A percentile compares a stretch with the other conserved stretches of the same genome.
Conservation (phyloP, 2,888 invertebrate species). For the Shargacucullia verbasci region DNA sequence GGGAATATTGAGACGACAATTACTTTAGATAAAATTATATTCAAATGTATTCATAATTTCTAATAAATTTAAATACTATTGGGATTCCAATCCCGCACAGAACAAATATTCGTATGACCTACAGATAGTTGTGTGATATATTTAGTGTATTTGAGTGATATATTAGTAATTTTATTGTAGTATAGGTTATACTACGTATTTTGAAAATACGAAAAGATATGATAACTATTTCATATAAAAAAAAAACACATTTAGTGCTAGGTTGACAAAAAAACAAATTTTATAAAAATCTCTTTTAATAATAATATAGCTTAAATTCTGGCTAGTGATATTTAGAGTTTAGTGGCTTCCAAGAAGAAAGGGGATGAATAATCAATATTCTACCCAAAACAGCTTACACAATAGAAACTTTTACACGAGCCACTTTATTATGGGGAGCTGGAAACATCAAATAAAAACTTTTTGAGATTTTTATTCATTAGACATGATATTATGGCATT, state of each 20-base stretch:
- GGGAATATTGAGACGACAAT: not conserved
- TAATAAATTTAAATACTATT: slow-evolving; percentile 9
- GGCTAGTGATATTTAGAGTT: slow-evolving; percentile 39
- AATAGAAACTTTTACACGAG: slow-evolving; percentile 54
- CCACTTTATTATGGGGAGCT: slow-evolving; percentile 54
- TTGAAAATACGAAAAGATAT: no score
- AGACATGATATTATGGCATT: slow-evolving; percentile 57
- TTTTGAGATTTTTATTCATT: slow-evolving; percentile 64
- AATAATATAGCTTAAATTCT: slow-evolving; percentile 18
- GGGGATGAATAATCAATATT: slow-evolving; percentile 52
- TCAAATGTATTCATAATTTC: slow-evolving; percentile 3
- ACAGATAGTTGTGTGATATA: no score
- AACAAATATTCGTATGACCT: no score
- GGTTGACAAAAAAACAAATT: slow-evolving; percentile 8
- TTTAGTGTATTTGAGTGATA: no score
- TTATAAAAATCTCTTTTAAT: slow-evolving; percentile 6
- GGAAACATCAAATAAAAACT: slow-evolving; percentile 62
- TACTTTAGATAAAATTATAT: not conserved
- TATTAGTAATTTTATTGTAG: no score
- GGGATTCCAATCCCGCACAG: no score
- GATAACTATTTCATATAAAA: no score
- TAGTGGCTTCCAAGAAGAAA: slow-evolving; percentile 41
- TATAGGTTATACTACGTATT: no score
- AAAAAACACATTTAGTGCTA: not conserved
- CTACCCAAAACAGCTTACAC: slow-evolving; percentile 48